These are phyloP conservation scores for Nasonia oneida DNA, from an alignment of 2,888 invertebrate species.

Conservation along the genomic window DNA sequence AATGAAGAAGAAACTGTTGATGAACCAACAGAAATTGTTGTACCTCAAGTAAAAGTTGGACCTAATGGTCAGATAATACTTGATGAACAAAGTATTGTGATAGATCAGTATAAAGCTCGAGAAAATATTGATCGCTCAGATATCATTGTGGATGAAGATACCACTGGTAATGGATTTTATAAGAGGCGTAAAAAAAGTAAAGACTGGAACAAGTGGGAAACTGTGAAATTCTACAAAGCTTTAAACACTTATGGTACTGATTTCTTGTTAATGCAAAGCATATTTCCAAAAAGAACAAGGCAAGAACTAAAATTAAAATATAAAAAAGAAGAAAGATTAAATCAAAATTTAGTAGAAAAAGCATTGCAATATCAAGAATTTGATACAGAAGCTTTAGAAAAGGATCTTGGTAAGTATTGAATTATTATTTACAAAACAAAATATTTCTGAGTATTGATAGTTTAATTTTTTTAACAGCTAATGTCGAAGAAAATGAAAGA, in stretches of 20 bases:
- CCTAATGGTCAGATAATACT: constrained; percentile 91
- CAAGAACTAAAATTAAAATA: constrained; percentile 94
- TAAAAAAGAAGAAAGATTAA: constrained; percentile 92
- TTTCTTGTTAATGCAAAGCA: constrained; percentile 92
- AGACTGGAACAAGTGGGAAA: constrained; percentile 90
- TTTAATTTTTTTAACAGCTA: constrained; percentile 64
- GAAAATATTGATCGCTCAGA: constrained; percentile 84
- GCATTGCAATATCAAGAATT: constrained; percentile 87
- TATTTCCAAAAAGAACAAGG: constrained; percentile 90
- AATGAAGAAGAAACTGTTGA: constrained; percentile 74
- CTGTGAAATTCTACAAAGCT: constrained; percentile 94
- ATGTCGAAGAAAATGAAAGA: constrained; percentile 68
- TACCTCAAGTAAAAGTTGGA: constrained; percentile 92
- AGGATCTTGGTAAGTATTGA: constrained; percentile 80
- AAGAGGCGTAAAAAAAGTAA: constrained; percentile 85
- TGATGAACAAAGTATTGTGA: constrained; percentile 91
- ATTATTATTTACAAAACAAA: constrained; percentile 37
- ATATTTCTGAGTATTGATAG: constrained; percentile 1
- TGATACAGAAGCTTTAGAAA: constrained; percentile 83
- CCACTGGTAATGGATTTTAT: constrained; percentile 83
- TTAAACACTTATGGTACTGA: constrained; percentile 95
- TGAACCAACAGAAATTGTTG: constrained; percentile 82
- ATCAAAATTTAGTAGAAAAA: constrained; percentile 87
- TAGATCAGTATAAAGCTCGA: constrained; percentile 86
- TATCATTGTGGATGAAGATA: constrained; percentile 84